phyloP scores from a whole-genome alignment of 2,888 invertebrate species.

The Ormyrus pomaceus region DNA sequence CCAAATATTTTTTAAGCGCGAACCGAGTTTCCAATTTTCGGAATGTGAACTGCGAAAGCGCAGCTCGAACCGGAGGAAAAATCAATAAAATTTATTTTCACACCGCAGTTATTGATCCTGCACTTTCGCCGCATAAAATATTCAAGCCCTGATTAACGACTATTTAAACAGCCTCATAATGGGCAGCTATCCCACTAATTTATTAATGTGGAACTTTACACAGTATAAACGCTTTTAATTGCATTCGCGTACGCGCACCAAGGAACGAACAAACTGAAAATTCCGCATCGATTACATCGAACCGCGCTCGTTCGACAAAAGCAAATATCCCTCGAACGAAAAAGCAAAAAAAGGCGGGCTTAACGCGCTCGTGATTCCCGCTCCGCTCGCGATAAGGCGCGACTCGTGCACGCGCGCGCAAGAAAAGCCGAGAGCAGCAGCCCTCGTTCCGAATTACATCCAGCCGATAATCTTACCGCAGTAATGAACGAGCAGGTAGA shows the following conservation, averaged over 20 bases:
- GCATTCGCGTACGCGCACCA: too few species aligned
- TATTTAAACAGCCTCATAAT: neutral
- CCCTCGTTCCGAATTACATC: conserved; percentile 15
- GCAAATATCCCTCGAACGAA: too few species aligned
- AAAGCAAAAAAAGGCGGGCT: too few species aligned
- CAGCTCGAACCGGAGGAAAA: neutral
- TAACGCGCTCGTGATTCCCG: too few species aligned
- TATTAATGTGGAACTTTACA: neutral
- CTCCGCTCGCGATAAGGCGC: too few species aligned
- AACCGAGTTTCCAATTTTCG: neutral
- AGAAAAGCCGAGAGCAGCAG: neutral
- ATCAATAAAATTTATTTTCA: conserved; percentile 15
- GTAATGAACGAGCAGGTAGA: conserved; percentile 71
- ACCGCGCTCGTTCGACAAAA: too few species aligned
- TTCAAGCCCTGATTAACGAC: neutral
- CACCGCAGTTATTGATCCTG: conserved; percentile 8
- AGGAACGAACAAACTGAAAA: too few species aligned
- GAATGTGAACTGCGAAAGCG: conserved; percentile 7
- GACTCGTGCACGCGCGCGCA: too few species aligned
- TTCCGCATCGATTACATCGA: too few species aligned
- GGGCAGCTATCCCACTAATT: neutral
- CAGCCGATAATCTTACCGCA: conserved; percentile 68
- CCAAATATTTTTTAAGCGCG: neutral
- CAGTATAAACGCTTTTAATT: too few species aligned
- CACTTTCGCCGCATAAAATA: conserved; percentile 17